Base-by-base conservation (phyloP, 2,113 vertebrate genomes). In the Anguilla japonica region DNA sequence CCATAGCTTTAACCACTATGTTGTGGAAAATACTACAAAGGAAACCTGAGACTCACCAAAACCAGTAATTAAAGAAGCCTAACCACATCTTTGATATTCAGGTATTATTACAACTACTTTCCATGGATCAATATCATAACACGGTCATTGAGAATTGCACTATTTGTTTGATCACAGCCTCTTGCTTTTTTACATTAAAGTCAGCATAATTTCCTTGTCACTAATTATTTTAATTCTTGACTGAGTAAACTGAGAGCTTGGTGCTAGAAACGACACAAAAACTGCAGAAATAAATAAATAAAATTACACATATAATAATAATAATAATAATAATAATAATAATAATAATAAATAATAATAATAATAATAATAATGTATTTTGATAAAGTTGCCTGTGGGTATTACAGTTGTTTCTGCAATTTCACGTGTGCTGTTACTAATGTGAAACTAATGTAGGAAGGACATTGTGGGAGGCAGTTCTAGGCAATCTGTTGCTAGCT, bases 401-500 rank as follows among this genome's bases (percentile, higher is more conserved):
- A 71, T 34, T 75, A 9, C 71, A 75, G 71, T 34, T 75, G 67
- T 29, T 75, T 29, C 26, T 75, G 71, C 71, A 75, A 75, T 75
- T 75, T 75, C 71, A 75, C 71, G 6, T 22, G 1, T 71, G 11
- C 20, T 67, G 60, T 60, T 20, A n/a, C 63, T 71, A 71, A 71
- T 71, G 26, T 71, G 26, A 71, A 71, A n/a, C 63, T 71, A 71
- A 82, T 87, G 88, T 89, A 84, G 89, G 83, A 34, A 92, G 88
- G n/a, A n/a, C n/a, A n/a, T n/a, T n/a, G n/a, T n/a, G n/a, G n/a
- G 79, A 86, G 83, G 41, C 84, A 85, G 81, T 88, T 92, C 80
- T 84, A 86, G 91, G 85, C 84, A 92, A 83, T 88, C 29, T 83
- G 82, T 79, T 89, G 91, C 87, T 91, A 86, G 93, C 86, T 57